Base-by-base conservation (phyloP, 2,888 invertebrate species). In the Morpho helenor region DNA sequence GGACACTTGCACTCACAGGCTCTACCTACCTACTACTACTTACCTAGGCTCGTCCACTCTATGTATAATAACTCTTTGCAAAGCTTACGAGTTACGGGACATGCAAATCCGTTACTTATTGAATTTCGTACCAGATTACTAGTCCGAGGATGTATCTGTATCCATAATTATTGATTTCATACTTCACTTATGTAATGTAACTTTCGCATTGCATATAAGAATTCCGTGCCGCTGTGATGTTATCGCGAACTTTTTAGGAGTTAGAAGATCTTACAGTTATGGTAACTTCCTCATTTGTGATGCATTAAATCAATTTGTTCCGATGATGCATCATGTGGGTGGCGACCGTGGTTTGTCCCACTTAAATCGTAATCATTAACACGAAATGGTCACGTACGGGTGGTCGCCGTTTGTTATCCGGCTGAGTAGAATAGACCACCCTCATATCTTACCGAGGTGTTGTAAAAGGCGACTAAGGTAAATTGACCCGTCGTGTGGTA, bases 131-230 rank as follows among this genome's bases (percentile, higher is more conserved):
- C 45, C 49, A 51, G 46, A 53, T 63, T 51, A 50, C 41, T 31
- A 31, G 31, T n/a, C 43, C 51, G 48, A 48, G 48, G 52, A 61
- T 51, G 49, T 61, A 57, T 40, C 53, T 43, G 57, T 62, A 56
- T 45, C 49, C 45, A 54, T 57, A 59, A 57, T 62, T 60, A 59
- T 65, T 56, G 47, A 65, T 62, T 66, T 61, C 60, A 60, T 54
- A 62, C 55, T 54, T 61, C 52, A 65, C 63, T 70, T 67, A 68
- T 62, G 63, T 59, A 70, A 70, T 64, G 45, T 52, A 63, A 64
- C 63, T 64, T 66, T 68, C 60, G 65, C 65, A 59, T 81, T 81
- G 76, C 79, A 75, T 80, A 31, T 31, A 77, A 81, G 78, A 73
- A 68, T 75, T 71, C 71, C 77, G 75, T 75, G 75, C 67, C 62